phyloP scores from a whole-genome alignment of 2,888 invertebrate genomes.

The Nemoura dubitans region DNA sequence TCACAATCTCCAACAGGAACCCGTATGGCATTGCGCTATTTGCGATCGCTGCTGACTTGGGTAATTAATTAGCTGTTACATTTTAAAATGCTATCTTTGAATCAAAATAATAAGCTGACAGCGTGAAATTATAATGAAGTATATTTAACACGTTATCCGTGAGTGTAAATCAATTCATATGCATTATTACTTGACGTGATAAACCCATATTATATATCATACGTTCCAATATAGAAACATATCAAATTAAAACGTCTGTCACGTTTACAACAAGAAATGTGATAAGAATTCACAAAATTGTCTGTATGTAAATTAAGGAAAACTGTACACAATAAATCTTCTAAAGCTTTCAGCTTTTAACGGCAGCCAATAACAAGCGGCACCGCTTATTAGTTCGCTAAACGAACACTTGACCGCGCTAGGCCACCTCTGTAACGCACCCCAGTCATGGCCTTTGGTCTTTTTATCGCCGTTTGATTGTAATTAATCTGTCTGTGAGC shows the following conservation, averaged over 20 bases:
- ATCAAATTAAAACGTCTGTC: too few species aligned
- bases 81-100: not conserved
- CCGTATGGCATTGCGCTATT: not conserved
- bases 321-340: too few species aligned
- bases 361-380: too few species aligned
- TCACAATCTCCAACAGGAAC: not conserved
- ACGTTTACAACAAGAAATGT: too few species aligned
- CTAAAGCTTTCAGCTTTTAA: too few species aligned
- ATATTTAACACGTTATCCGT: not conserved
- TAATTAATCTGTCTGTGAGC: constrained; percentile 41
- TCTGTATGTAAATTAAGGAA: too few species aligned
- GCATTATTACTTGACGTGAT: not conserved
- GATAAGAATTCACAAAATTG: too few species aligned
- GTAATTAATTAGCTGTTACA: not conserved
- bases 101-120: not conserved
- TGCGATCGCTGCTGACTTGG: not conserved
- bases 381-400: too few species aligned
- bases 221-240: too few species aligned
- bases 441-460: not conserved
- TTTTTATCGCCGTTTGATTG: constrained; percentile 15
- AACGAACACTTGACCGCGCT: not conserved
- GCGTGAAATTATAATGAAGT: not conserved
- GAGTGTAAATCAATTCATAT: not conserved
- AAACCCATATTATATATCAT: too few species aligned
- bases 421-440: not conserved